Evolutionary conservation across 2,113 vertebrate genomes (phyloP).

Genomic region (Tretioscincus oriximinensis): DNA sequence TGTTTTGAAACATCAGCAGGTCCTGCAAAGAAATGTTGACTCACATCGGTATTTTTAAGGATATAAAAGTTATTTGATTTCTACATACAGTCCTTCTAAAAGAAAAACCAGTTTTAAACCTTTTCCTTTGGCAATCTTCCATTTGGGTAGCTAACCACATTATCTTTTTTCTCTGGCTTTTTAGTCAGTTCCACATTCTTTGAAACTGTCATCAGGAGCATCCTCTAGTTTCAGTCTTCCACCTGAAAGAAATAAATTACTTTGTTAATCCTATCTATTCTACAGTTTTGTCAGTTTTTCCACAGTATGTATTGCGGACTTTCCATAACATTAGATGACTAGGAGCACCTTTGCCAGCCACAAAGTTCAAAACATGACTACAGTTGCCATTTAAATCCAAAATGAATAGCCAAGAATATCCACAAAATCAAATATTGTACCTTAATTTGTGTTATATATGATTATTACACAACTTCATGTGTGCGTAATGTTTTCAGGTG

Average conservation of each 20-base stretch:
- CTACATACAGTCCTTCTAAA: not conserved
- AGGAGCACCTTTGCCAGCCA: not conserved
- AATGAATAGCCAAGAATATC: not conserved
- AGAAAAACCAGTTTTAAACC: conserved; percentile 3
- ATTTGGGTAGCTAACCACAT: conserved; percentile 6
- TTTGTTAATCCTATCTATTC: not conserved
- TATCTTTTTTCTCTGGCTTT: not conserved
- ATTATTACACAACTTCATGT: no score
- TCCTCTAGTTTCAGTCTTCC: conserved; percentile 6
- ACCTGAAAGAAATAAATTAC: not conserved
- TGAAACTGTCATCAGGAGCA: conserved; percentile 18
- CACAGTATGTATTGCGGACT: not conserved
- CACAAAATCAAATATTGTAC: no score
- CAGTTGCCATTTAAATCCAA: not conserved
- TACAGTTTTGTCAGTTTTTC: not conserved
- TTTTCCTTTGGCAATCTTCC: conserved; percentile 14
- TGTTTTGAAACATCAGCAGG: not conserved
- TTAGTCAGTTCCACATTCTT: conserved; percentile 21
- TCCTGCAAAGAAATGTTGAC: not conserved
- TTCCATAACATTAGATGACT: not conserved
- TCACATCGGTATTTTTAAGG: not conserved
- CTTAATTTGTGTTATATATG: no score
- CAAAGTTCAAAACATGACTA: not conserved
- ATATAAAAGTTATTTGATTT: conserved; percentile 5
- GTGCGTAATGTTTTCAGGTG: no score